A percentile compares a stretch with the other conserved stretches of the same genome.
Evolutionary conservation across 2,113 vertebrate genomes (phyloP).

Genomic region (Perognathus longimembris): DNA sequence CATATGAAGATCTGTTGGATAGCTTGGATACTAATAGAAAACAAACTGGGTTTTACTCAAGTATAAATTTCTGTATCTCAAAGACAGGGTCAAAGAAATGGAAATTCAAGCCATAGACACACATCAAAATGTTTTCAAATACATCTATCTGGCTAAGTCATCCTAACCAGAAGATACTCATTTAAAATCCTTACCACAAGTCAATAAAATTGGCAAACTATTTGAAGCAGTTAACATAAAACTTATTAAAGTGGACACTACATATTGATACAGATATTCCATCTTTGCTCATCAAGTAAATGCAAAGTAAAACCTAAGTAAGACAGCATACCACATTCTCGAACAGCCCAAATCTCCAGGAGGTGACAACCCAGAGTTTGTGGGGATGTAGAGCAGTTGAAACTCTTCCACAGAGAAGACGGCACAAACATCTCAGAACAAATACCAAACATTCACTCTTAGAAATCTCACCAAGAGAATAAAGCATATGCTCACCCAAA

Average conservation of each 20-base stretch:
- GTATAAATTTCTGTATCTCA: not conserved
- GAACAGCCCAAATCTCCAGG: not conserved
- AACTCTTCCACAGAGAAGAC: not conserved
- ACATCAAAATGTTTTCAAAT: not conserved
- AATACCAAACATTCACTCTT: too few relatives aligned
- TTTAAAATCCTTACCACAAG: not conserved
- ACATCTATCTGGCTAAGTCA: not conserved
- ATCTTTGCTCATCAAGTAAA: not conserved
- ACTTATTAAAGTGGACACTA: not conserved
- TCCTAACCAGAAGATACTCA: not conserved
- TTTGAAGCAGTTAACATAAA: not conserved
- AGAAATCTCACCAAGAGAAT: not conserved
- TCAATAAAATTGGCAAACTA: not conserved
- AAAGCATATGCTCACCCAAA: not conserved
- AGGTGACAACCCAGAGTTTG: not conserved
- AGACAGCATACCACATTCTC: not conserved
- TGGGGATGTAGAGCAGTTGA: fast-evolving
- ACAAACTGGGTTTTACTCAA: not conserved
- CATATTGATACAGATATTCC: not conserved
- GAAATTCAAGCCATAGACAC: not conserved
- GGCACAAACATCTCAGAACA: not conserved
- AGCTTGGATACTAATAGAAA: not conserved
- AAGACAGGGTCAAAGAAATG: not conserved
- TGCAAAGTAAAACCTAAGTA: not conserved
- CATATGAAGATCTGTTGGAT: not conserved